phyloP scores from a whole-genome alignment of 2,888 invertebrate species.

The Ametastegia equiseti region DNA sequence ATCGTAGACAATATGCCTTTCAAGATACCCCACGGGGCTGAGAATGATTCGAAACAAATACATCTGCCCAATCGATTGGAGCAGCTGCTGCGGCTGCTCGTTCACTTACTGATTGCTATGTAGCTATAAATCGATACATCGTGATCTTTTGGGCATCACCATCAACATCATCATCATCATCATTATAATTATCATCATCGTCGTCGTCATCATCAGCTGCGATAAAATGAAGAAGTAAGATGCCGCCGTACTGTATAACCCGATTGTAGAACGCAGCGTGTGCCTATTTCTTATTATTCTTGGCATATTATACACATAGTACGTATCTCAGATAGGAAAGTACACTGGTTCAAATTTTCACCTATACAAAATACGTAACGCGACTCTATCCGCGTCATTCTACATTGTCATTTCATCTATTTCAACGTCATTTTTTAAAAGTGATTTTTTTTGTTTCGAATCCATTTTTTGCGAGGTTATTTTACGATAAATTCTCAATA shows the following conservation, averaged over 20 bases:
- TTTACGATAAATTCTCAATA: no score
- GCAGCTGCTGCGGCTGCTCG: slow-evolving; percentile 57
- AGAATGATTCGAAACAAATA: slow-evolving; percentile 56
- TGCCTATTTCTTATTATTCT: neutral
- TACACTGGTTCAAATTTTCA: neutral
- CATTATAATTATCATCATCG: neutral
- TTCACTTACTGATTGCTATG: neutral
- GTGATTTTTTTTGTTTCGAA: no score
- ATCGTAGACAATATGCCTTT: slow-evolving; percentile 12
- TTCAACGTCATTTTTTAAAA: no score
- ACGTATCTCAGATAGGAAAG: no score
- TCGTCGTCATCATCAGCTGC: neutral
- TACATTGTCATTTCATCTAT: no score
- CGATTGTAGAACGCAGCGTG: neutral
- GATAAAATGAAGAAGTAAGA: neutral
- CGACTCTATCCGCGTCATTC: neutral
- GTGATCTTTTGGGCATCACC: slow-evolving; percentile 1
- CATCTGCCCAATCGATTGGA: slow-evolving; percentile 59
- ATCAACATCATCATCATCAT: neutral
- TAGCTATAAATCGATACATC: neutral
- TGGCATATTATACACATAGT: neutral
- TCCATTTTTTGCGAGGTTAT: no score
- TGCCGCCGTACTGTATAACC: neutral
- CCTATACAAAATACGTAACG: neutral
- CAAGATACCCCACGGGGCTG: neutral